Conservation (phyloP, 53 echinoderm and acorn worm genomes). For the Henricia sp. region DNA sequence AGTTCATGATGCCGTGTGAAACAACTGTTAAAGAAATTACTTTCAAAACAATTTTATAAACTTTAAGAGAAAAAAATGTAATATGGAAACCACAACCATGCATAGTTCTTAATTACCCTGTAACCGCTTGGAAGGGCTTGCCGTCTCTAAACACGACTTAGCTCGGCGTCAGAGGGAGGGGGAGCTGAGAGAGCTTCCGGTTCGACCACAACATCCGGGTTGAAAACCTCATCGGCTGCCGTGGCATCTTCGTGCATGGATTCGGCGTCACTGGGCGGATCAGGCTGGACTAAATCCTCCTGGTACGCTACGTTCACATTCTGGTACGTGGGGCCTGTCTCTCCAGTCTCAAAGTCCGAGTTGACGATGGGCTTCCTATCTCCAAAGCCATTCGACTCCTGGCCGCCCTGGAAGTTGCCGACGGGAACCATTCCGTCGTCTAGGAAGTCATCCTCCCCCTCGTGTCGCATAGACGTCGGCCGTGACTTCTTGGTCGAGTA, state of each 20-base stretch:
- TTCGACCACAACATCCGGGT: too few species aligned
- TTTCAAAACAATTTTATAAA: too few species aligned
- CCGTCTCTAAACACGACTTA: background rate
- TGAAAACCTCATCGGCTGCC: background rate
- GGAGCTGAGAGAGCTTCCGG: too few species aligned
- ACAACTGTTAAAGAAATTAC: too few species aligned
- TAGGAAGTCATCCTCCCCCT: background rate
- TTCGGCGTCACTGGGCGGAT: background rate
- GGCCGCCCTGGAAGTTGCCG: slow-evolving; percentile 31
- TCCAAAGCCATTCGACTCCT: background rate
- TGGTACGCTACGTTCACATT: slow-evolving; percentile 23
- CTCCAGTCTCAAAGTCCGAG: slow-evolving; percentile 51
- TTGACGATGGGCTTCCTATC: background rate
- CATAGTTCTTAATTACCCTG: too few species aligned
- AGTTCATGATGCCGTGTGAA: too few species aligned
- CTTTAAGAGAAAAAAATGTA: too few species aligned
- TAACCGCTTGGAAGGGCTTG: too few species aligned
- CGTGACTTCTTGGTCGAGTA: background rate
- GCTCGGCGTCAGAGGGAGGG: background rate
- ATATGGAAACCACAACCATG: too few species aligned
- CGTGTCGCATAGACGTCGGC: slow-evolving; percentile 29
- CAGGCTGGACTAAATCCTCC: background rate
- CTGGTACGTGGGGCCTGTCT: slow-evolving; percentile 31
- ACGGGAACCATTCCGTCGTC: slow-evolving; percentile 20
- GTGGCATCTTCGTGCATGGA: background rate